Base-by-base conservation (phyloP, 2,113 vertebrate genomes). In the Indicator indicator region DNA sequence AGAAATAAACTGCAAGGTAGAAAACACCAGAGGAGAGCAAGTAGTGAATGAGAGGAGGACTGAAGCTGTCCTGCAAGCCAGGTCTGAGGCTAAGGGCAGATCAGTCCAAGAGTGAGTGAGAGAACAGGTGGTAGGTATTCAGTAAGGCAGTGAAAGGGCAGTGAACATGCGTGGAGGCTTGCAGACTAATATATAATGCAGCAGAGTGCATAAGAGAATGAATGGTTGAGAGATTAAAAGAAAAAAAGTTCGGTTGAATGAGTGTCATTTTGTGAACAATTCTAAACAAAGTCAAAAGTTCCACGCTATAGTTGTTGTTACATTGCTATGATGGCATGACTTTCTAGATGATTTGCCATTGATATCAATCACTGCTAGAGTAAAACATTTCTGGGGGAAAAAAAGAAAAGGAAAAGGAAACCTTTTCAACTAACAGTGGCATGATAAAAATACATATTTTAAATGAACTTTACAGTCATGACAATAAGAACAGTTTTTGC, bases 91-190 rank as follows among this genome's bases (percentile, higher is more conserved):
- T 4, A 10, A 67, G 42, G 48, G 64, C 74, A 69, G 70, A 88
- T 85, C 56, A 69, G 54, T 75, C 68, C 82, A 63, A 87, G 81
- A 76, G 23, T 94, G 91, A 93, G 73, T 90, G 95, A 96, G 48
- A 74, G 82, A 96, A 91, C 91, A 95, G 90, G 87, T 93, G 88
- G 84, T 69, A 50, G 56, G 84, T 83, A 89, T 77, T 78, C 71
- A 69, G 68, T 75, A 73, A 69, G 89, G 44, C 20, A 0, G 59
- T 67, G 69, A 71, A 91, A 89, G 86, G 81, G 75, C 68, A 90
- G 59, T 16, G 65, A 78, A 81, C 1, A 2, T 86, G 67, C 78
- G 44, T 0, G 2, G 58, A 80, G 27, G 26, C 74, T 85, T 94
- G 86, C 62, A 85, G 56, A 30, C 50, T 2, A 12, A 73, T 82